Conservation (phyloP, 2,113 vertebrate species). For the Leucoraja erinaceus region DNA sequence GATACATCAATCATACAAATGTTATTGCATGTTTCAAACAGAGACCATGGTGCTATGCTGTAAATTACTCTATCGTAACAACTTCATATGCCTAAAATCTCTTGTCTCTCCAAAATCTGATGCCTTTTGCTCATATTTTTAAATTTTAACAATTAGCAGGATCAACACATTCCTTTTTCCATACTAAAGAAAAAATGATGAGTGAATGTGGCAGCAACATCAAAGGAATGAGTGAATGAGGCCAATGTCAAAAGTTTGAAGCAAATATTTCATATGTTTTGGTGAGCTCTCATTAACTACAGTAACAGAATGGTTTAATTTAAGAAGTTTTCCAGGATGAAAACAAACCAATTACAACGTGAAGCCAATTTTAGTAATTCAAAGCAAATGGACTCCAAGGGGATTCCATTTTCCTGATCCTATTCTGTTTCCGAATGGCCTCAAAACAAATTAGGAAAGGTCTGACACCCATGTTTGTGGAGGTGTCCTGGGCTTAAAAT, state of each 20-base stretch:
- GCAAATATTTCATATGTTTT: slow-evolving; percentile 77
- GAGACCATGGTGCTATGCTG: not conserved
- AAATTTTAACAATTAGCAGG: not conserved
- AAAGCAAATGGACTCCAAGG: not conserved
- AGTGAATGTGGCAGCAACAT: slow-evolving; percentile 85
- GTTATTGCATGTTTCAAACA: slow-evolving; percentile 20
- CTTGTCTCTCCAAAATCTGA: not conserved
- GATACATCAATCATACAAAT: not conserved
- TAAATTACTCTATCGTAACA: slow-evolving; percentile 19
- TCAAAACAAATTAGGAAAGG: not conserved
- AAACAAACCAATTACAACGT: not conserved
- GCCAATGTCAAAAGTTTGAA: slow-evolving; percentile 86
- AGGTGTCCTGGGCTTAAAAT: not conserved
- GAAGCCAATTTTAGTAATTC: not conserved
- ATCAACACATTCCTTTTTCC: slow-evolving; percentile 54
- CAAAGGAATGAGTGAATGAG: slow-evolving; percentile 70
- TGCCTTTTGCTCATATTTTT: not conserved
- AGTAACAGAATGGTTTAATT: slow-evolving; percentile 1
- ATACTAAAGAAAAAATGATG: slow-evolving; percentile 76
- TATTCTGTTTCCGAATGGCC: not conserved
- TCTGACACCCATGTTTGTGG: not conserved
- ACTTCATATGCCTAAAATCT: slow-evolving; percentile 8
- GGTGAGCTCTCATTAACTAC: slow-evolving; percentile 84
- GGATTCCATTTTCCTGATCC: not conserved
- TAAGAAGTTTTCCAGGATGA: not conserved